Evolutionary conservation across 2,113 vertebrate genomes (phyloP).

Genomic region (Plectropomus leopardus): DNA sequence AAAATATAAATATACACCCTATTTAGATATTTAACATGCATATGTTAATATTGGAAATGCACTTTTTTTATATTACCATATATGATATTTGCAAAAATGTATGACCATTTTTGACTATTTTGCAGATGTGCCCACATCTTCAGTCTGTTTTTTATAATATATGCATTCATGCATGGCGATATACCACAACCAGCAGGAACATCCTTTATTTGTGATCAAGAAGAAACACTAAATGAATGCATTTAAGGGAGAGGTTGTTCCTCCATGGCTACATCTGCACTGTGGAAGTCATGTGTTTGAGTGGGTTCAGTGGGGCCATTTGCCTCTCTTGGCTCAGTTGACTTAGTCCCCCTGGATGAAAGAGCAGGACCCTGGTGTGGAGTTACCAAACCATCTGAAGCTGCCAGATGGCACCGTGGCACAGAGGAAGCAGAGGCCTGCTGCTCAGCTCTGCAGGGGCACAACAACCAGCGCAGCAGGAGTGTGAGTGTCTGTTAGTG

Average conservation of each 20-base stretch:
- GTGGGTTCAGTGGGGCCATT: not conserved
- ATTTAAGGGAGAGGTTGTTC: not conserved
- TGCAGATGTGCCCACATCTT: too few species aligned
- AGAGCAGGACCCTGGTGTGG: constrained; percentile 54
- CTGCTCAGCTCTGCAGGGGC: constrained; percentile 55
- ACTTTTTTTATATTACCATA: not conserved
- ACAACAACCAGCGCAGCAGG: constrained; percentile 16
- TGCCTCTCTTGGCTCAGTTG: not conserved
- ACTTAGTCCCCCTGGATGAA: constrained; percentile 37
- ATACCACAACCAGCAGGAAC: not conserved
- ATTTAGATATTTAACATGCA: too few species aligned
- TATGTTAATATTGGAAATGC: too few species aligned
- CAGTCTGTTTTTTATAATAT: too few species aligned
- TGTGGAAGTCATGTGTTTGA: not conserved
- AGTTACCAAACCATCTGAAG: constrained; percentile 60
- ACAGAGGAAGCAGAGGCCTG: constrained; percentile 58
- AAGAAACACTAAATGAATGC: not conserved
- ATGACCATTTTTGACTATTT: too few species aligned
- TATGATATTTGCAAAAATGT: too few species aligned
- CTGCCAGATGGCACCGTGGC: constrained; percentile 70
- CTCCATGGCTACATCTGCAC: not conserved
- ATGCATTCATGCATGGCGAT: too few species aligned
- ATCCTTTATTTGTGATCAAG: not conserved
- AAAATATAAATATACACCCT: too few species aligned
- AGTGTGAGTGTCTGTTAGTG: constrained; percentile 31